Percentiles rank a stretch among this genome's conserved stretches.
phyloP scores from a whole-genome alignment of 30 jellyfish, hydroid and myxozoan species.

The Rhopilema esculentum region DNA sequence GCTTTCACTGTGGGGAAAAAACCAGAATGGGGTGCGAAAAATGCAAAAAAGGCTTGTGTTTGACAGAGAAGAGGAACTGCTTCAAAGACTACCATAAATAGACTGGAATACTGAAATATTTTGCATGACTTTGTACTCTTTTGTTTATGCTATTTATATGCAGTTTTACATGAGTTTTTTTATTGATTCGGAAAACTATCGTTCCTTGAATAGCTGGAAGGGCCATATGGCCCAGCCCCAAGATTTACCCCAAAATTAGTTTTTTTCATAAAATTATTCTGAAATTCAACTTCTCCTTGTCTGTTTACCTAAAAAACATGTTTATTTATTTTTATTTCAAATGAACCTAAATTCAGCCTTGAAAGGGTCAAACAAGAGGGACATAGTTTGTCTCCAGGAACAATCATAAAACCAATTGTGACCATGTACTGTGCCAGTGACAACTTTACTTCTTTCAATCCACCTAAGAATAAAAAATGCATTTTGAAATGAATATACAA shows the following conservation, averaged over 20 bases:
- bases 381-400: too few species aligned
- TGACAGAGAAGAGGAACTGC: background rate
- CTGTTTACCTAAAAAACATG: background rate
- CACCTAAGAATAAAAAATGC: too few species aligned
- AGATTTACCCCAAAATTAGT: too few species aligned
- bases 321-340: background rate
- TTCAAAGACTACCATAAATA: background rate
- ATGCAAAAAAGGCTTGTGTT: constrained; percentile 4
- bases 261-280: too few species aligned
- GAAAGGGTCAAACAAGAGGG: too few species aligned
- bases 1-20: constrained; percentile 42
- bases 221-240: too few species aligned
- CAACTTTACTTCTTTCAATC: too few species aligned
- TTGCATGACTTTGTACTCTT: background rate
- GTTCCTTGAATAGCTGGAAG: too few species aligned
- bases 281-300: background rate
- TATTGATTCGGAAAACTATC: background rate
- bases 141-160: background rate
- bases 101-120: background rate
- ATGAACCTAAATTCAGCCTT: background rate
- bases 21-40: constrained; percentile 42
- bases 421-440: too few species aligned
- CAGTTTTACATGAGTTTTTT: background rate
- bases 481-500: too few species aligned
- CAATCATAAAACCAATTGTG: too few species aligned